Base-by-base conservation (phyloP, 2,888 invertebrate species). In the Unio delphinus region DNA sequence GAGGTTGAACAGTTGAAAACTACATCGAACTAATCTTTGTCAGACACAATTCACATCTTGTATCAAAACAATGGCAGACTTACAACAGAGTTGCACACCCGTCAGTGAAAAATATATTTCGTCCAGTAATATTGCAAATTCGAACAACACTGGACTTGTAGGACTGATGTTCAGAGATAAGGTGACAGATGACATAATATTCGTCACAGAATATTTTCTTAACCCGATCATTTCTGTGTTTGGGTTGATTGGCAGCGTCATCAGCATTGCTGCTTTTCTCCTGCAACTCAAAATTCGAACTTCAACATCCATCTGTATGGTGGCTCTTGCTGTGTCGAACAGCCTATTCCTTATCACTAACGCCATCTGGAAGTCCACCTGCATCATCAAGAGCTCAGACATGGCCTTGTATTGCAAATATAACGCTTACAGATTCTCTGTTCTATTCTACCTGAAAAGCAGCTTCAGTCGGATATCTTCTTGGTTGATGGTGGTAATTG, bases 391-490 rank as follows among this genome's bases (percentile, higher is more conserved):
- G 23, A 26, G 62, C 18, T 70, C 70, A 34, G 78, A 80, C 60
- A 59, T 67, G 61, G 6, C 65, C 0, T 15, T 60, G 17, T 69
- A 74, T 3, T 72, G 69, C 45, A 60, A 60, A 7, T 73, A 70
- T 45, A 70, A 66, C 15, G 78, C 77, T 6, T 68, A 45, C 18
- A 65, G 74, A 5, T 80, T 80, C 63, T 57, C 58, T n/a, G 72
- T 73, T 18, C 65, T 78, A 55, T 78, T 75, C 61, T 78, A 75
- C 68, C 30, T 77, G 5, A 74, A 72, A 45, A 70, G 70, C 3
- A 65, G 72, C 0, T 80, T 80, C 61, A 77, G 75, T 65, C 72
- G 80, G 0, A 67, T 73, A n/a, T 77, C 78, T 4, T 73, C 78
- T 3, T 65, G 74, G n/a, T 62, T 80, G 11, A 70, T 77, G 45